Percentiles rank a stretch among this genome's conserved stretches.
Evolutionary conservation across 2,888 invertebrate genomes (phyloP).

Genomic region (Antheraea assamensis): DNA sequence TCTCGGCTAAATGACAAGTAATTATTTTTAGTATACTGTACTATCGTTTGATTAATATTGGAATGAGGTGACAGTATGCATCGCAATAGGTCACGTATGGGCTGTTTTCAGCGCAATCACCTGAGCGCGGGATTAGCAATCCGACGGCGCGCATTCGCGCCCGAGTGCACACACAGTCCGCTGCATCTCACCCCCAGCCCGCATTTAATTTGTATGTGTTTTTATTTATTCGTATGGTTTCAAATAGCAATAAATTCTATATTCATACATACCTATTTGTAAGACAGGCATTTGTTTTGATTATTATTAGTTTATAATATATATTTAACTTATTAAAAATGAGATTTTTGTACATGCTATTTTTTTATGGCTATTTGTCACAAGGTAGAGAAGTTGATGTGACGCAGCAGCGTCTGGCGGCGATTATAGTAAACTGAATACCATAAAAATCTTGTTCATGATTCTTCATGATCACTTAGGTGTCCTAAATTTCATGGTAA

Average conservation of each 20-base stretch:
- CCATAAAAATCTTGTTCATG: too few species aligned
- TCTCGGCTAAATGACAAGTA: not conserved
- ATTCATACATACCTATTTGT: not conserved
- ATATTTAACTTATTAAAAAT: too few species aligned
- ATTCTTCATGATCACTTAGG: too few species aligned
- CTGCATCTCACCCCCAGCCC: conserved; percentile 20
- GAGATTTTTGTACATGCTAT: too few species aligned
- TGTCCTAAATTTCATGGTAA: too few species aligned
- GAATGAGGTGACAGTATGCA: conserved; percentile 1
- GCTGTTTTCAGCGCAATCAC: conserved; percentile 40
- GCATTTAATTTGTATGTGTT: conserved; percentile 24
- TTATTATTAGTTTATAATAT: too few species aligned
- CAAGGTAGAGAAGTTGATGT: too few species aligned
- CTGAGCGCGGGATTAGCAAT: conserved; percentile 35
- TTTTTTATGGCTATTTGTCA: too few species aligned
- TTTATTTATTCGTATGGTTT: conserved; percentile 4
- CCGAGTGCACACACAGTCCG: conserved; percentile 28
- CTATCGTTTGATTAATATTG: not conserved
- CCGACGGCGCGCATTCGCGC: conserved; percentile 27
- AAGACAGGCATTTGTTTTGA: not conserved
- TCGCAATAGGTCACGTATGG: conserved; percentile 42
- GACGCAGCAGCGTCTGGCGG: too few species aligned
- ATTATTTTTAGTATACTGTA: not conserved
- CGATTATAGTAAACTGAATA: too few species aligned
- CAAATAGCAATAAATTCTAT: not conserved